Percentiles rank a stretch among this genome's conserved stretches.
Evolutionary conservation across 2,888 invertebrate genomes (phyloP).

Genomic region (Agrochola lota): DNA sequence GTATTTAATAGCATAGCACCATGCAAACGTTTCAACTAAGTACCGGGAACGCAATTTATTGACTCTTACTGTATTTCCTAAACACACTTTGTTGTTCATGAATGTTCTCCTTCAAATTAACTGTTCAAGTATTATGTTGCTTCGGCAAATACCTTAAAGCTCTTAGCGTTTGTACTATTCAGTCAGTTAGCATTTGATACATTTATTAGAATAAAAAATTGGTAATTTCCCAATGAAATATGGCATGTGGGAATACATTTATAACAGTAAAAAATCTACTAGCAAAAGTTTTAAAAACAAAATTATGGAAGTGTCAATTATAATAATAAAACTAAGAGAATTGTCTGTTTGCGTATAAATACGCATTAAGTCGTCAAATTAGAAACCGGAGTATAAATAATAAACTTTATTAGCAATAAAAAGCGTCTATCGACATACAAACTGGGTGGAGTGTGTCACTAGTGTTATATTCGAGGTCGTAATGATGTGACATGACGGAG

Average conservation of each 20-base stretch:
- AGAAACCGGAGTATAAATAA: slow-evolving; percentile 30
- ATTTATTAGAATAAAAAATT: neutral
- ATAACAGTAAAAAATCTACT: slow-evolving; percentile 14
- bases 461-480: slow-evolving; percentile 83
- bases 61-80: slow-evolving; percentile 72
- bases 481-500: slow-evolving; percentile 84
- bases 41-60: slow-evolving; percentile 76
- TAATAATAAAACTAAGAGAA: slow-evolving; percentile 38
- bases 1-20: slow-evolving; percentile 77
- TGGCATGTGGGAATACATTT: slow-evolving; percentile 13
- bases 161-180: slow-evolving; percentile 20
- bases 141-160: slow-evolving; percentile 23
- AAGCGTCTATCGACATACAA: slow-evolving; percentile 71
- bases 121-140: slow-evolving; percentile 49
- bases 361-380: slow-evolving; percentile 44
- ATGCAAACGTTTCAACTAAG: slow-evolving; percentile 77
- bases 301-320: slow-evolving; percentile 28
- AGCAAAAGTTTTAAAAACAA: slow-evolving; percentile 26
- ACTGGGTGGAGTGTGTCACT: slow-evolving; percentile 68
- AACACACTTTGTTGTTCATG: slow-evolving; percentile 71
- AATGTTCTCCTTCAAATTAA: slow-evolving; percentile 59
- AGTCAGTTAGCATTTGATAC: neutral
- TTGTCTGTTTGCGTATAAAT: slow-evolving; percentile 45
- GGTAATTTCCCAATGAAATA: neutral
- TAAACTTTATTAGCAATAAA: slow-evolving; percentile 54